Percentiles rank a stretch among this genome's conserved stretches.
phyloP scores from a whole-genome alignment of 2,797 vertebrate species.

The Gambusia yucatana region DNA sequence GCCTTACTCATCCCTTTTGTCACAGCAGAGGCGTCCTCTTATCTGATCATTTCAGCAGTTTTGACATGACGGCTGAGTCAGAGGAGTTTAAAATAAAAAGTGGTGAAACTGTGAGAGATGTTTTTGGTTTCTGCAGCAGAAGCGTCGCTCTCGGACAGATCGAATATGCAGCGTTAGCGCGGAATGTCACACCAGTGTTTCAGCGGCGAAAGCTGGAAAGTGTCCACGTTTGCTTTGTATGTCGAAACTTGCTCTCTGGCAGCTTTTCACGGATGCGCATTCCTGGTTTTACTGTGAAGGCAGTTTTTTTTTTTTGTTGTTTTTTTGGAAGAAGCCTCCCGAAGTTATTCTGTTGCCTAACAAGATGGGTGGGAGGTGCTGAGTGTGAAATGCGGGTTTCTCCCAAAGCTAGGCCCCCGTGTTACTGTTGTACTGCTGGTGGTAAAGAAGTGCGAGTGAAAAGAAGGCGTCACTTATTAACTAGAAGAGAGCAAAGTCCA shows the following conservation, averaged over 20 bases:
- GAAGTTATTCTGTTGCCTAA: constrained; percentile 44
- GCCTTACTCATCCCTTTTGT: constrained; percentile 45
- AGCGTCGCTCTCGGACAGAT: constrained; percentile 18
- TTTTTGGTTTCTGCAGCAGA: neutral
- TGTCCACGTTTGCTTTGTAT: constrained; percentile 45
- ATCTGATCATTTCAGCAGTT: constrained; percentile 27
- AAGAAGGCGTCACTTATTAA: constrained; percentile 69
- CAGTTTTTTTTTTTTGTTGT: neutral
- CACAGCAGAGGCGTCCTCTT: constrained; percentile 5
- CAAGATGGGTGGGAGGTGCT: constrained; percentile 36
- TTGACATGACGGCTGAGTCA: constrained; percentile 19
- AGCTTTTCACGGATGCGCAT: constrained; percentile 51
- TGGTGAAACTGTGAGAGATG: neutral
- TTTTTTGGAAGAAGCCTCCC: constrained; percentile 1
- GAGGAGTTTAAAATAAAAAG: neutral
- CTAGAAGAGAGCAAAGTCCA: constrained; percentile 69
- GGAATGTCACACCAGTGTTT: constrained; percentile 79
- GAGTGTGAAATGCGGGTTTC: constrained; percentile 23
- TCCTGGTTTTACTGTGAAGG: constrained; percentile 60
- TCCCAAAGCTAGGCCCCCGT: constrained; percentile 19
- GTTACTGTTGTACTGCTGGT: constrained; percentile 1
- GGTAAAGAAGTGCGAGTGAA: constrained; percentile 30
- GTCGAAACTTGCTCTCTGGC: constrained; percentile 53
- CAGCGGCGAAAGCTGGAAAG: constrained; percentile 37
- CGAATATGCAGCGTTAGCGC: constrained; percentile 57